A percentile compares a stretch with the other conserved stretches of the same genome.
These are phyloP conservation scores for Cynodonichthys magdalenae DNA, from an alignment of 2,797 vertebrate genomes.

Conservation along the genomic window DNA sequence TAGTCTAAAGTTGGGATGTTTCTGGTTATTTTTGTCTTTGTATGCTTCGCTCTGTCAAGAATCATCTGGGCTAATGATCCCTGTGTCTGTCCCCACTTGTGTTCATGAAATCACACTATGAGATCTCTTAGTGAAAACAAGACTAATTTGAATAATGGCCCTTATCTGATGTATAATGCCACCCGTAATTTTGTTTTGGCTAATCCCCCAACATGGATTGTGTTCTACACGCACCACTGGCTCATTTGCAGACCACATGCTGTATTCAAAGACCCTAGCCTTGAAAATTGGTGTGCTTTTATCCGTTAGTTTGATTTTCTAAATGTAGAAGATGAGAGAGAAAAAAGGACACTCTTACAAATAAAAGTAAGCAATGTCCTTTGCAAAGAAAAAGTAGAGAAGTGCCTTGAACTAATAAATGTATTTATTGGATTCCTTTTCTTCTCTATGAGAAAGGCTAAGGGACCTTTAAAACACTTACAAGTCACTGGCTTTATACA, in stretches of 20 bases:
- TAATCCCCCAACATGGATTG: constrained; percentile 56
- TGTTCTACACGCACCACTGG: constrained; percentile 53
- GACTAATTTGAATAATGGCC: constrained; percentile 65
- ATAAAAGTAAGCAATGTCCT: constrained; percentile 6
- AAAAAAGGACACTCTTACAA: neutral
- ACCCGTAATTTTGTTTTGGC: constrained; percentile 42
- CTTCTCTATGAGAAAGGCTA: constrained; percentile 2
- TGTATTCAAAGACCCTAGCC: constrained; percentile 22
- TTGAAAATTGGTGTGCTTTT: constrained; percentile 12
- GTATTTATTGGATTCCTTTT: constrained; percentile 3
- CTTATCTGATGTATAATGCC: constrained; percentile 59
- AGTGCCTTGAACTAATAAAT: constrained; percentile 1
- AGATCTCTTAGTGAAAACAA: constrained; percentile 45
- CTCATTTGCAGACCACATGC: constrained; percentile 36
- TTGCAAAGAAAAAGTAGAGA: constrained; percentile 1
- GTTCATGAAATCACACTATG: constrained; percentile 49
- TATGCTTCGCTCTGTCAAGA: constrained; percentile 27
- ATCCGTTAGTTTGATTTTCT: constrained; percentile 19
- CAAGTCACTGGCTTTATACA: neutral
- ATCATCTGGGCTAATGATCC: constrained; percentile 20
- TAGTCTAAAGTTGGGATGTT: constrained; percentile 2
- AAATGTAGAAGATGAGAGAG: constrained; percentile 24
- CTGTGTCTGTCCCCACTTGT: constrained; percentile 22
- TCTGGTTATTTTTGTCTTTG: constrained; percentile 8
- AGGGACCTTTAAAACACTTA: neutral